Percentiles rank a stretch among this genome's conserved stretches.
These are phyloP conservation scores for Monopis laevigella DNA, from an alignment of 2,888 invertebrate genomes.

Conservation along the genomic window DNA sequence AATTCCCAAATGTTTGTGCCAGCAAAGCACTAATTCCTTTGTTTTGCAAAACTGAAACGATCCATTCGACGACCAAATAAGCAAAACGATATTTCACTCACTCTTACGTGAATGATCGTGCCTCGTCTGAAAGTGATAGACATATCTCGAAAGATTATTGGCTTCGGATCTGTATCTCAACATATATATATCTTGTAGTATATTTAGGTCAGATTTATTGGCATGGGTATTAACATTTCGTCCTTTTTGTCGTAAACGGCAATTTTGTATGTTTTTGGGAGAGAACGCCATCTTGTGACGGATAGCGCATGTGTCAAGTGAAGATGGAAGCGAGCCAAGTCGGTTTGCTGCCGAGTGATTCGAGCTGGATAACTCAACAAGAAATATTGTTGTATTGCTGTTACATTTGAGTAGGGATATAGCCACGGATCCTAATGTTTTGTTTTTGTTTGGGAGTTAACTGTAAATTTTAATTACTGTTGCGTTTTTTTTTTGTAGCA, in stretches of 20 bases:
- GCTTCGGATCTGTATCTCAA: slow-evolving; percentile 4
- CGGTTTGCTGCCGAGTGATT: no score
- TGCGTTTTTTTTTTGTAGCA: no score
- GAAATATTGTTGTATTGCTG: no score
- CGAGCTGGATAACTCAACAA: no score
- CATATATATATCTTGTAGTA: neutral
- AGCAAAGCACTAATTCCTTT: slow-evolving; percentile 58
- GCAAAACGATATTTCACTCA: slow-evolving; percentile 50
- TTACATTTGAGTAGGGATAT: no score
- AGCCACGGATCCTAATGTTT: no score
- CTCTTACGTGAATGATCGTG: slow-evolving; percentile 46
- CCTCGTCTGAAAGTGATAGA: slow-evolving; percentile 45
- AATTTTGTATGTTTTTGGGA: slow-evolving; percentile 21
- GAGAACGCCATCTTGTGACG: slow-evolving; percentile 38
- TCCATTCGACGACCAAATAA: slow-evolving; percentile 37
- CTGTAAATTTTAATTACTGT: no score
- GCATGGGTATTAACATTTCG: slow-evolving; percentile 18
- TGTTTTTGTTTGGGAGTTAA: no score
- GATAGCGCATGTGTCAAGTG: slow-evolving; percentile 30
- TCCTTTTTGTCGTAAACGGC: slow-evolving; percentile 10
- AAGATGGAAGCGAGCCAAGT: slow-evolving; percentile 42
- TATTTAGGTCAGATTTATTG: slow-evolving; percentile 20
- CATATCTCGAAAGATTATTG: slow-evolving; percentile 27
- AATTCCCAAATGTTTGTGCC: slow-evolving; percentile 39
- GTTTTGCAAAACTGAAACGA: slow-evolving; percentile 54